Evolutionary conservation across 2,797 vertebrate genomes (phyloP).

Genomic region (Agapornis canus): DNA sequence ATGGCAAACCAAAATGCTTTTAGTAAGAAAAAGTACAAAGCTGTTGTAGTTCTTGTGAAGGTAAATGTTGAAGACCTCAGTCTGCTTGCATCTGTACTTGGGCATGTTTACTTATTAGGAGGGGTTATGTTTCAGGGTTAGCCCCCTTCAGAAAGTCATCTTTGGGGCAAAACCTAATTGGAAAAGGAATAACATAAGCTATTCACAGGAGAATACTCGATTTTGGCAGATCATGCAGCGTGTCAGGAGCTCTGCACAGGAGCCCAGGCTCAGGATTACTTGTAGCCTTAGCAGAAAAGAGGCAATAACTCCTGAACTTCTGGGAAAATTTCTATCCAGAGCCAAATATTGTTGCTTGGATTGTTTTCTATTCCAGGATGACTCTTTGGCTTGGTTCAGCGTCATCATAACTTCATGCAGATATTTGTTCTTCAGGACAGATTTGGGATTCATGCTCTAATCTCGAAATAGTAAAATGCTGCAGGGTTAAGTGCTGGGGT

Average conservation of each 20-base stretch:
- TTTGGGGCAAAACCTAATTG: not conserved
- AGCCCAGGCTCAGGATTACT: not conserved
- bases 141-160: not conserved
- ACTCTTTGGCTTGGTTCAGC: not conserved
- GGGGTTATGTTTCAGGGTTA: not conserved
- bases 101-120: not conserved
- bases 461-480: slow-evolving; percentile 56
- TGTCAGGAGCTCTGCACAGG: not conserved
- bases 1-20: not conserved
- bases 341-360: not conserved
- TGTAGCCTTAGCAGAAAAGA: not conserved
- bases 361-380: slow-evolving; percentile 45
- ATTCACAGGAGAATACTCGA: not conserved
- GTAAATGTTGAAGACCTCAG: not conserved
- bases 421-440: not conserved
- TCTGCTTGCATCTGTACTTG: not conserved
- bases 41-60: not conserved
- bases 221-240: not conserved
- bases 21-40: not conserved
- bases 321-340: not conserved
- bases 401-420: not conserved
- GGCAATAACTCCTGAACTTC: not conserved
- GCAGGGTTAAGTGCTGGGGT: slow-evolving; percentile 45
- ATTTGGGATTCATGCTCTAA: not conserved
- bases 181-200: not conserved